A percentile compares a stretch with the other conserved stretches of the same genome.
phyloP scores from a whole-genome alignment of 2,888 invertebrate genomes.

The Macaria liturata region DNA sequence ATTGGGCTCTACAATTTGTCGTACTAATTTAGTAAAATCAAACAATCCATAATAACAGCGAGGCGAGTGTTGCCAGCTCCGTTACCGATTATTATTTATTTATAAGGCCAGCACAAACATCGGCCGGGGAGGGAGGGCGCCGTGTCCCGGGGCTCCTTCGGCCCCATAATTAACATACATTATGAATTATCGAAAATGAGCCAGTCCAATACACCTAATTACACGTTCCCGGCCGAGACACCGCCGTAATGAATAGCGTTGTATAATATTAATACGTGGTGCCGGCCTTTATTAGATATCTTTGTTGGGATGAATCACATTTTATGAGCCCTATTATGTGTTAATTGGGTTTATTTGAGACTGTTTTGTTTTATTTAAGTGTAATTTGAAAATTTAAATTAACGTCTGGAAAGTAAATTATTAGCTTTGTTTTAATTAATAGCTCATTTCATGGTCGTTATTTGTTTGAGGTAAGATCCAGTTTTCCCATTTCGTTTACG shows the following conservation, averaged over 20 bases:
- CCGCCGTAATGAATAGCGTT: conserved; percentile 69
- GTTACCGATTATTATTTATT: conserved; percentile 55
- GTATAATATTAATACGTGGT: conserved; percentile 72
- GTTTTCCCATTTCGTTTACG: conserved; percentile 3
- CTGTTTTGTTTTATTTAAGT: conserved; percentile 38
- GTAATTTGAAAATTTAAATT: conserved; percentile 28
- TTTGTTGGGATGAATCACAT: conserved; percentile 67
- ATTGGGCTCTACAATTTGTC: conserved; percentile 11
- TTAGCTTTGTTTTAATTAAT: conserved; percentile 22
- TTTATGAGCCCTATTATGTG: conserved; percentile 62
- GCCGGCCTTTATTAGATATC: conserved; percentile 66
- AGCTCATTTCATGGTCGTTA: conserved; percentile 20
- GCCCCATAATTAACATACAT: conserved; percentile 81
- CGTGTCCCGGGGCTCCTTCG: conserved; percentile 62
- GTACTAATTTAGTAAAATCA: conserved; percentile 39
- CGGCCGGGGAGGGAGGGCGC: conserved; percentile 38
- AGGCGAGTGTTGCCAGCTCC: conserved; percentile 42
- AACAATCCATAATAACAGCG: conserved; percentile 38
- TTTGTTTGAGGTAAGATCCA: conserved; percentile 9
- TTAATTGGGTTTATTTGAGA: conserved; percentile 60
- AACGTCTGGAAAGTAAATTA: conserved; percentile 25
- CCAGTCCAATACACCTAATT: conserved; percentile 74
- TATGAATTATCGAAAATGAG: conserved; percentile 80
- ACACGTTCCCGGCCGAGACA: conserved; percentile 60
- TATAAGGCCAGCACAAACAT: conserved; percentile 50